Evolutionary conservation across 2,888 invertebrate species (phyloP).

Genomic region (Scrobipalpa atriplicella): DNA sequence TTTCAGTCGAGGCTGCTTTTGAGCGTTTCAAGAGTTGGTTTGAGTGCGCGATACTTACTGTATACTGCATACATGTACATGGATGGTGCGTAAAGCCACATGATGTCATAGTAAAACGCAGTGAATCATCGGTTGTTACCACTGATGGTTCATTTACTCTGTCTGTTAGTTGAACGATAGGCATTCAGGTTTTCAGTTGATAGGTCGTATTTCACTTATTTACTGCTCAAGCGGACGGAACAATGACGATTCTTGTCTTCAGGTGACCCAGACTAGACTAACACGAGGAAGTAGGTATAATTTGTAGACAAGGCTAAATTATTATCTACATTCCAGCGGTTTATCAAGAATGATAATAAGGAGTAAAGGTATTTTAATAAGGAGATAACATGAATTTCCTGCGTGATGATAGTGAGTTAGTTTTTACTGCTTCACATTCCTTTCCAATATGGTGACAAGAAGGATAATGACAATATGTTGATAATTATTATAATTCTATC

Average conservation of each 20-base stretch:
- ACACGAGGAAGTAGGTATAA: neutral
- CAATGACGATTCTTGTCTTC: neutral
- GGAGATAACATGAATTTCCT: neutral
- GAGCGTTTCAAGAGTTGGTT: neutral
- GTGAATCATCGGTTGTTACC: constrained; percentile 33
- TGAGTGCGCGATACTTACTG: neutral
- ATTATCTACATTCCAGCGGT: neutral
- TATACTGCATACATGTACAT: constrained; percentile 31
- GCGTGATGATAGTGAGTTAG: neutral
- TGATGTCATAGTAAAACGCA: constrained; percentile 37
- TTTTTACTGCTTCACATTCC: neutral
- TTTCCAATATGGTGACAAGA: neutral
- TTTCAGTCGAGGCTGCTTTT: constrained; percentile 29
- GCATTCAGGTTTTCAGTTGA: neutral
- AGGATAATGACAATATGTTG: too few relatives aligned
- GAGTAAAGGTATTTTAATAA: constrained; percentile 7
- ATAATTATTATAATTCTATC: too few relatives aligned
- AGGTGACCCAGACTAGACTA: constrained; percentile 13
- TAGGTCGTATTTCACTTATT: neutral
- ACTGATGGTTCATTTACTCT: constrained; percentile 27
- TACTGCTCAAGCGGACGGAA: neutral
- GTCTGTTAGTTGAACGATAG: neutral
- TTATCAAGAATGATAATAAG: neutral
- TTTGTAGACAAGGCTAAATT: neutral
- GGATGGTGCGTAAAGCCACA: constrained; percentile 37